Conservation (phyloP, 2,113 vertebrate species). For the Camelus dromedarius region DNA sequence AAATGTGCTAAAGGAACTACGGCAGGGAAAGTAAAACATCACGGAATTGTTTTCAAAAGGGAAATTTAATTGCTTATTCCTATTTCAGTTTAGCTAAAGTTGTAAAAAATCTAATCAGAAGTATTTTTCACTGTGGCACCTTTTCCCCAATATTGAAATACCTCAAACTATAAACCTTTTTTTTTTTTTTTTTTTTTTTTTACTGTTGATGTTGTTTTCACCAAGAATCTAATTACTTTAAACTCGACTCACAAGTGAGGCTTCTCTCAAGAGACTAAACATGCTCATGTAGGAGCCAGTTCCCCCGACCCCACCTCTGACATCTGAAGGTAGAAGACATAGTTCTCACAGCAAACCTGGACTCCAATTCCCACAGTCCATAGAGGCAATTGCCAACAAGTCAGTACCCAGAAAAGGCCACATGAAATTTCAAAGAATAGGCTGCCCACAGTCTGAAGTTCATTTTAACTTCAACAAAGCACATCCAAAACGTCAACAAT, state of each 20-base stretch:
- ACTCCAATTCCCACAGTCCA: neutral
- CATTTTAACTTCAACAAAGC: conserved; percentile 57
- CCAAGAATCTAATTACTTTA: conserved; percentile 38
- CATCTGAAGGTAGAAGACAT: neutral
- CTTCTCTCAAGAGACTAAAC: neutral
- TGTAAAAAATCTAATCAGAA: conserved; percentile 67
- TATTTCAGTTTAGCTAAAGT: conserved; percentile 49
- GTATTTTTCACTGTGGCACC: conserved; percentile 58
- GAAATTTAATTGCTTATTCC: conserved; percentile 74
- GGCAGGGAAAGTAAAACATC: conserved; percentile 35
- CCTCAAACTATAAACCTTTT: neutral
- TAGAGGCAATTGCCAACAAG: neutral
- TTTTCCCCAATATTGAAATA: conserved; percentile 47
- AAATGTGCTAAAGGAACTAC: conserved; percentile 42
- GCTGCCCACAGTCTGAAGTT: neutral
- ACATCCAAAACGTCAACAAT: conserved; percentile 62
- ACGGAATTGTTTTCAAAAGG: conserved; percentile 65
- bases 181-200: no score
- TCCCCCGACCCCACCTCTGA: neutral
- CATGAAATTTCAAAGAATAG: conserved; percentile 57
- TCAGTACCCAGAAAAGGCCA: neutral
- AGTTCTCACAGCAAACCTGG: neutral
- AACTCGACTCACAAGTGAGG: neutral
- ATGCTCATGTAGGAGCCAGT: neutral
- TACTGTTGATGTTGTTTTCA: neutral